Percentiles rank a stretch among this genome's conserved stretches.
phyloP scores from a whole-genome alignment of 2,797 vertebrate genomes.

The Corythornis leucogaster region DNA sequence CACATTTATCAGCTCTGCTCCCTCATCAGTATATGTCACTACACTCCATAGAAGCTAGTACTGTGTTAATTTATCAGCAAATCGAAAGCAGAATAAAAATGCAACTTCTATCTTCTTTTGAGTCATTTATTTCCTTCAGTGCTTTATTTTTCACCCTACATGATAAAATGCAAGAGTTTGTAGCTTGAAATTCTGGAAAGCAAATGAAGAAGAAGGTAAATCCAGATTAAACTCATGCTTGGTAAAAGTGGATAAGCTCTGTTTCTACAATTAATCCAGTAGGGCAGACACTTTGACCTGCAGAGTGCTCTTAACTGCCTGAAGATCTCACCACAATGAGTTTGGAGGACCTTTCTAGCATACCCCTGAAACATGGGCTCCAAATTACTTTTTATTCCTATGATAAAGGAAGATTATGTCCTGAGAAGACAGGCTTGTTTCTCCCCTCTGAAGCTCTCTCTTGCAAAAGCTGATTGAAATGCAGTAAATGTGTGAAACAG shows the following conservation, averaged over 20 bases:
- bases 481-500: neutral
- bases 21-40: conserved; percentile 46
- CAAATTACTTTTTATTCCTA: neutral
- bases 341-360: neutral
- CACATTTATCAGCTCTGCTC: conserved; percentile 39
- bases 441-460: neutral
- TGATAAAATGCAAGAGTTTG: neutral
- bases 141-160: neutral
- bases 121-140: neutral
- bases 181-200: neutral
- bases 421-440: neutral
- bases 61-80: conserved; percentile 48
- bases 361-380: neutral
- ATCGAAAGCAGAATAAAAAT: conserved; percentile 37
- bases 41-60: conserved; percentile 9
- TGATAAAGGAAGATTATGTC: neutral
- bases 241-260: neutral
- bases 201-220: neutral
- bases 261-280: neutral
- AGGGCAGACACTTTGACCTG: neutral
- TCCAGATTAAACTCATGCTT: neutral
- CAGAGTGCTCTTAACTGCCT: neutral
- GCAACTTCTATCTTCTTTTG: neutral
- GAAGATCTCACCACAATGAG: neutral
- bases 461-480: neutral